These are phyloP conservation scores for Priocnemis perturbator DNA, from an alignment of 2,888 invertebrate species.

Conservation along the genomic window DNA sequence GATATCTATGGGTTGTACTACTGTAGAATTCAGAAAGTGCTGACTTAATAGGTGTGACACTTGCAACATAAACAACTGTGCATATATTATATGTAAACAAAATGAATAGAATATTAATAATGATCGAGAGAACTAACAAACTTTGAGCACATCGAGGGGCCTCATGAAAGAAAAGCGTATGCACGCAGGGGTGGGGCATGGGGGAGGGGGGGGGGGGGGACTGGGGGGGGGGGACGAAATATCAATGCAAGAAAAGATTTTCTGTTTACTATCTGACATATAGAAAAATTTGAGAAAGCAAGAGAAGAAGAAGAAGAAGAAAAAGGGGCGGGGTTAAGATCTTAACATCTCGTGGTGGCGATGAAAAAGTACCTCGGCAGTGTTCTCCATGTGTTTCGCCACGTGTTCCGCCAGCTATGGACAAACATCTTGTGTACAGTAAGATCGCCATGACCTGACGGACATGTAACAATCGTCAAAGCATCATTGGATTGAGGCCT, in stretches of 20 bases:
- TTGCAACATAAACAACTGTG: no score
- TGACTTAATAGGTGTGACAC: no score
- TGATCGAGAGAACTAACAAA: neutral
- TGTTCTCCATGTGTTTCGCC: constrained; percentile 71
- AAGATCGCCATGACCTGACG: constrained; percentile 64
- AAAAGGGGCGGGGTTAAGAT: constrained; percentile 27
- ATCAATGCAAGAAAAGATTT: no score
- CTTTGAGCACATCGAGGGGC: constrained; percentile 2
- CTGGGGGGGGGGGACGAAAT: neutral
- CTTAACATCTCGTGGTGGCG: constrained; percentile 57
- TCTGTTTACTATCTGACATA: no score
- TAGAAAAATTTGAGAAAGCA: neutral
- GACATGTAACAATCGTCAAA: constrained; percentile 37
- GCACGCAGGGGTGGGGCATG: neutral
- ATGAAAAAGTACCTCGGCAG: constrained; percentile 66
- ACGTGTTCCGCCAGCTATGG: constrained; percentile 72
- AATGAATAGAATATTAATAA: no score
- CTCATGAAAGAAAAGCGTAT: no score
- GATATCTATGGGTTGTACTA: no score
- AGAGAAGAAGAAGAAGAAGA: constrained; percentile 41
- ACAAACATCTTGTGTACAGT: constrained; percentile 70
- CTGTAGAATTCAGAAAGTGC: no score
- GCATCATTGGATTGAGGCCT: constrained; percentile 28
- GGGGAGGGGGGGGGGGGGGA: neutral
- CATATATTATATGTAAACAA: no score